Percentiles rank a stretch among this genome's conserved stretches.
phyloP scores from a whole-genome alignment of 2,888 invertebrate species.

The Helobdella robusta region DNA sequence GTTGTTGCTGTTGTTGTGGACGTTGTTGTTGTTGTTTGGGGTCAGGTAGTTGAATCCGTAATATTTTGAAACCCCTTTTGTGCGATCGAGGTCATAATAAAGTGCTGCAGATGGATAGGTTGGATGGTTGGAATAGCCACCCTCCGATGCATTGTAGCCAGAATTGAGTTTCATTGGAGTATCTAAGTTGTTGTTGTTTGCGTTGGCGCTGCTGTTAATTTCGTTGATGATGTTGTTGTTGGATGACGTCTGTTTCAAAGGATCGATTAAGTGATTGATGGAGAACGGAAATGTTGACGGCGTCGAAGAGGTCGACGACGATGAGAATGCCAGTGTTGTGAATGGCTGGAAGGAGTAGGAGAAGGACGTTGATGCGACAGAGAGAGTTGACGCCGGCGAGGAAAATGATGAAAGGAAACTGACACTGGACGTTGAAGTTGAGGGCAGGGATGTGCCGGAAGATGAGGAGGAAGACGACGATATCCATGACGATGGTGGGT shows the following conservation, averaged over 20 bases:
- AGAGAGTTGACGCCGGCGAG: no score
- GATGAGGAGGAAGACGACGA: not conserved
- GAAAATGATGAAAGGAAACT: no score
- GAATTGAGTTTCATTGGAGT: not conserved
- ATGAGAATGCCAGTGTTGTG: not conserved
- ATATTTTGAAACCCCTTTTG: no score
- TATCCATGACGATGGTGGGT: not conserved
- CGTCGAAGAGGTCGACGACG: not conserved
- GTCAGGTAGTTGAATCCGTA: no score
- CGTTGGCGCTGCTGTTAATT: not conserved
- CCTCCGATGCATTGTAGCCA: not conserved
- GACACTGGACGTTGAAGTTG: no score
- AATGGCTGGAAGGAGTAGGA: conserved; percentile 1
- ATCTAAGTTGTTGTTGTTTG: not conserved
- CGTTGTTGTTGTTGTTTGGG: no score
- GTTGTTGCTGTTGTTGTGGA: no score
- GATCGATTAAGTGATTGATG: conserved; percentile 22
- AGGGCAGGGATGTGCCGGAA: no score
- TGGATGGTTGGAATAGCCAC: not conserved
- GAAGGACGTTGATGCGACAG: no score
- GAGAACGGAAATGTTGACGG: conserved; percentile 15
- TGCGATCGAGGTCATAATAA: no score
- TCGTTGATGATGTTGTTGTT: not conserved
- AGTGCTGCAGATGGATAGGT: not conserved
- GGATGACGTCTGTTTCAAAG: conserved; percentile 1